phyloP scores from a whole-genome alignment of 2,797 vertebrate species.

The Bryconaethiops microstoma region DNA sequence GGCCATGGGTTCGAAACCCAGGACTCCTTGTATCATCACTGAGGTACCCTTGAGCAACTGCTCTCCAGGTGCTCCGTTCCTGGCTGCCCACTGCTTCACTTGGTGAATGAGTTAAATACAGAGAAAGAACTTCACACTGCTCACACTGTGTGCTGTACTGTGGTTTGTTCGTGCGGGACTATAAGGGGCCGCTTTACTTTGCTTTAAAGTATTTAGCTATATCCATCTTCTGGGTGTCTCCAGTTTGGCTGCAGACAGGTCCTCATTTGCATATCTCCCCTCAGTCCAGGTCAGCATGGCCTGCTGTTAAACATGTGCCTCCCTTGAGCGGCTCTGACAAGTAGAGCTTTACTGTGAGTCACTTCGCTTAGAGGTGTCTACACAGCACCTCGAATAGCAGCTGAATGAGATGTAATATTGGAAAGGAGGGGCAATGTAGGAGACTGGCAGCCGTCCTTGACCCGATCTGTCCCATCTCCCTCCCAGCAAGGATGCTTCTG shows the following conservation, averaged over 20 bases:
- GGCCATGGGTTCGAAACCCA: too few relatives aligned
- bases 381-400: slow-evolving; percentile 38
- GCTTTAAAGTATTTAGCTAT: too few relatives aligned
- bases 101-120: too few relatives aligned
- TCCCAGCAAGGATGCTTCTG: slow-evolving; percentile 7
- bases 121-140: too few relatives aligned
- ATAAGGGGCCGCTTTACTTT: too few relatives aligned
- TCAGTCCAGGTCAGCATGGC: slow-evolving; percentile 32
- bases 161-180: too few relatives aligned
- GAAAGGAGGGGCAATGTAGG: not conserved
- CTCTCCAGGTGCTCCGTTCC: too few relatives aligned
- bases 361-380: slow-evolving; percentile 50
- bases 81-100: too few relatives aligned
- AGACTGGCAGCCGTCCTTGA: slow-evolving; percentile 31
- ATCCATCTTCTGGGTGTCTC: not conserved
- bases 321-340: slow-evolving; percentile 47
- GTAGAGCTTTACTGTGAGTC: slow-evolving; percentile 60
- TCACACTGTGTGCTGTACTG: too few relatives aligned
- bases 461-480: slow-evolving; percentile 18
- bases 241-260: not conserved
- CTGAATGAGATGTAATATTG: slow-evolving; percentile 30
- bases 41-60: too few relatives aligned
- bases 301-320: slow-evolving; percentile 23
- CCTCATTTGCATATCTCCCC: slow-evolving; percentile 47
- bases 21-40: too few relatives aligned